Evolutionary conservation across 2,888 invertebrate genomes (phyloP), one percentile per base, ranked within the genome.

Genomic region (Lissonota sp.): DNA sequence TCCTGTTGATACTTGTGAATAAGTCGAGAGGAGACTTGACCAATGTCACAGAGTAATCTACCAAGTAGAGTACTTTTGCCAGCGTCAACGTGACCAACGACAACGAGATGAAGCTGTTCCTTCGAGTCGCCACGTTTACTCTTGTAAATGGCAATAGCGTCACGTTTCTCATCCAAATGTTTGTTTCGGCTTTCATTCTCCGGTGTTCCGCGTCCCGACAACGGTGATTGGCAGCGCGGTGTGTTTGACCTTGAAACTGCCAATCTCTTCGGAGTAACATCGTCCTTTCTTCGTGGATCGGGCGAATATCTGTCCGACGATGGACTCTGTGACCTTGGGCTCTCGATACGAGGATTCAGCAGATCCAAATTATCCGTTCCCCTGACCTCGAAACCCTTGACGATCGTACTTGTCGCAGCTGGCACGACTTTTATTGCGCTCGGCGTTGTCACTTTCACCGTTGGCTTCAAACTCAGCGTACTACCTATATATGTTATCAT

Each of bases 21-120:
- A 2, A 92, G 72, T 79, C 88, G 90, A 0, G 88, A 86, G 0
- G 91, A 83, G 2, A 92, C 97, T 92, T 97, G 96, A 16, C 98
- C 97, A 44, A 98, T 93, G 80, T 96, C 96, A 91, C 96, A 98
- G 0, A 99, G 94, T 53, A 99, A 92, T 88, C 98, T 97, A 0
- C 99, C 99, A 97, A 99, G 98, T n/a, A 99, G 93, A 6, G 99
- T 99, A 84, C 98, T 98, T 92, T 99, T 99, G 0, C 99, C 99
- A 46, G 98, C 98, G 94, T 99, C 99, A 1, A 99, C 99, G 93
- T 99, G 99, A 7, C 97, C 99, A 91, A 97, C 96, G 7, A 98
- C 97, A 82, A 98, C 97, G 93, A 99, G 95, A 90, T 99, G 98
- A 79, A 99, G 94, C 89, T 97, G 96, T 49, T 97, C 96, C 90